Conservation (phyloP, 2,888 invertebrate species). For the Drosophila infuscata region DNA sequence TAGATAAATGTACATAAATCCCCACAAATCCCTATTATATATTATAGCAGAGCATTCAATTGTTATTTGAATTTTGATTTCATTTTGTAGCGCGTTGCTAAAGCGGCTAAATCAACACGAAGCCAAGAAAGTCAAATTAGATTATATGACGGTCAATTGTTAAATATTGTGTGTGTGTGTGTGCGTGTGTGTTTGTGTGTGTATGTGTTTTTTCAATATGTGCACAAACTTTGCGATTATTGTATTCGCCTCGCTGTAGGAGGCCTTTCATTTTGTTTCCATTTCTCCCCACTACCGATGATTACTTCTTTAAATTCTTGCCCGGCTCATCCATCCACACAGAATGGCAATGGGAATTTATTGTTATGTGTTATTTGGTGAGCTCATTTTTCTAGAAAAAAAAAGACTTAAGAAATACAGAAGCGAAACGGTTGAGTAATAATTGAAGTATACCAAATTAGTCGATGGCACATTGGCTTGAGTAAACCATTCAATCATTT, state of each 20-base stretch:
- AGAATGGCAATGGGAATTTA: constrained; percentile 34
- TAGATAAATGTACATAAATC: constrained; percentile 17
- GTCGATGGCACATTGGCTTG: background rate
- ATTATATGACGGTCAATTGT: constrained; percentile 32
- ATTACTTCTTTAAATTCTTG: background rate
- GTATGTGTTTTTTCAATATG: constrained; percentile 1
- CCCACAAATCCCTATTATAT: constrained; percentile 30
- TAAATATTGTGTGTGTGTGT: background rate
- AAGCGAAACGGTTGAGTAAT: constrained; percentile 7
- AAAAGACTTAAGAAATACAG: constrained; percentile 3
- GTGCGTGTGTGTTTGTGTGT: background rate
- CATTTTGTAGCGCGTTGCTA: constrained; percentile 23
- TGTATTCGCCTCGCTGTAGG: constrained; percentile 25
- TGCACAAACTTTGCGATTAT: constrained; percentile 6
- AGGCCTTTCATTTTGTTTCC: constrained; percentile 23
- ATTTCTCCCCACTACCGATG: constrained; percentile 1
- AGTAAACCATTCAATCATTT: constrained; percentile 15
- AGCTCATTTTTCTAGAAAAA: constrained; percentile 32
- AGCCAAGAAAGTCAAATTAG: constrained; percentile 32
- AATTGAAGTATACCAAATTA: constrained; percentile 19
- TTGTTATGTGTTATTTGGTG: constrained; percentile 14
- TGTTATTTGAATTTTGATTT: constrained; percentile 14
- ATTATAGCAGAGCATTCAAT: constrained; percentile 6
- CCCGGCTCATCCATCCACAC: background rate
- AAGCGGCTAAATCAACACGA: background rate